Base-by-base conservation (phyloP, 2,113 vertebrate genomes). In the Apus apus region DNA sequence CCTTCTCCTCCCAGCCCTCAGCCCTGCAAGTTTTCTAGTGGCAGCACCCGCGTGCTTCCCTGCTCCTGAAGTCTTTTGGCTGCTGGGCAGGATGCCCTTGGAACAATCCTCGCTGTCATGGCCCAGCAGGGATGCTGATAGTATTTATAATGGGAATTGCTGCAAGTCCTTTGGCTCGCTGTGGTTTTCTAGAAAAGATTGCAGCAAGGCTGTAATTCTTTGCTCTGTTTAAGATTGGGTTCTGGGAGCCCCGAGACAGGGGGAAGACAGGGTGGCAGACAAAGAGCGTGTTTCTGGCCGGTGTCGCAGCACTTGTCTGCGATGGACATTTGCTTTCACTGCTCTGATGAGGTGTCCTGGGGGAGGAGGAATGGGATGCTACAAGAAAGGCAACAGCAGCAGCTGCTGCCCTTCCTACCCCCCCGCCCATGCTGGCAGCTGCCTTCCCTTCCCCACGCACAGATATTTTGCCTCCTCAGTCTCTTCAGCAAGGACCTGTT, bases 391-490 rank as follows among this genome's bases (percentile, higher is more conserved):
- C 82, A 80, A 77, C 57, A 40, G 64, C 77, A 89, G 88, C 94
- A 97, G 97, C 96, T 96, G 97, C 89, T 76, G 75, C 50, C 54
- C 56, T 32, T 64, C 81, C 79, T 57, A 29, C 30, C 79, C 75
- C 13, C 61, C 7, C 7, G 3, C 22, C 20, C 56, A 38, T 0
- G 4, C 56, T 84, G 74, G 88, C 90, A 93, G 93, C 96, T 96
- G 95, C 83, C 71, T 65, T 36, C 65, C 54, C 45, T 76, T 94
- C 71, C 74, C 76, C 46, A 50, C 12, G 13, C 38, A 45, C 46
- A 30, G 70, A 51, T 53, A 66, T 84, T 95, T 76, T 87, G 54
- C 88, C 64, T 81, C 75, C 77, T 60, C 72, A 10, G 0, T 27
- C 83, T 67, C 72, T 71, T 90, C 0, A 0, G 10, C 1, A 6